Evolutionary conservation across 2,888 invertebrate genomes (phyloP).

Genomic region (Calameuta idolon): DNA sequence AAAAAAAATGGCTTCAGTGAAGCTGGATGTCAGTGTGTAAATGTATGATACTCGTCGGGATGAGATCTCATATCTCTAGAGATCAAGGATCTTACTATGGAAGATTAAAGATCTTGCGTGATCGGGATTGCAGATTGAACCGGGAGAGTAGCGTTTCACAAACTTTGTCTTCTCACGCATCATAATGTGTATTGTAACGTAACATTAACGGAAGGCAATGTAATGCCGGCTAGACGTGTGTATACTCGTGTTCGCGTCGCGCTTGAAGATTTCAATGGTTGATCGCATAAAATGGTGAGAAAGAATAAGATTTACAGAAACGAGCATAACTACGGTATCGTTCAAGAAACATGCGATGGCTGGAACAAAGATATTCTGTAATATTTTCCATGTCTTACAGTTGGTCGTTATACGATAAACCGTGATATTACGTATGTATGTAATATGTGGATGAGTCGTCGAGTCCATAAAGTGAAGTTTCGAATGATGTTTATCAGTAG

Average conservation of each 20-base stretch:
- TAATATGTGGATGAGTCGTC: not conserved
- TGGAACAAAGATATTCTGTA: not conserved
- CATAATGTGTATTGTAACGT: not conserved
- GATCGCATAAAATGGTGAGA: not conserved
- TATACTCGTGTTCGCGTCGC: not conserved
- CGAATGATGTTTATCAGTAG: not conserved
- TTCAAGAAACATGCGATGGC: not conserved
- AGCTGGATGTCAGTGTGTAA: not conserved
- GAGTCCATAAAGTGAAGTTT: not conserved
- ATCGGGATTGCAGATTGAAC: not conserved
- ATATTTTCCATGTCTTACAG: not conserved
- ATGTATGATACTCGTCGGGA: not conserved
- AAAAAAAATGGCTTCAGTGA: not conserved
- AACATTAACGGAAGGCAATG: not conserved
- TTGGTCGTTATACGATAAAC: not conserved
- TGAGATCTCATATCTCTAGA: not conserved
- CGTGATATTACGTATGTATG: not conserved
- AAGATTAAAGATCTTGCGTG: not conserved
- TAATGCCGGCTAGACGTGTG: not conserved
- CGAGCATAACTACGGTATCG: not conserved
- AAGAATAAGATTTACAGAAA: not conserved
- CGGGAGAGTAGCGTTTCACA: not conserved
- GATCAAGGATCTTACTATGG: not conserved
- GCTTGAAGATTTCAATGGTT: not conserved
- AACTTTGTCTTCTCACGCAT: not conserved